These are phyloP conservation scores for Gorsachius magnificus DNA, from an alignment of 2,797 vertebrate species.

Conservation along the genomic window DNA sequence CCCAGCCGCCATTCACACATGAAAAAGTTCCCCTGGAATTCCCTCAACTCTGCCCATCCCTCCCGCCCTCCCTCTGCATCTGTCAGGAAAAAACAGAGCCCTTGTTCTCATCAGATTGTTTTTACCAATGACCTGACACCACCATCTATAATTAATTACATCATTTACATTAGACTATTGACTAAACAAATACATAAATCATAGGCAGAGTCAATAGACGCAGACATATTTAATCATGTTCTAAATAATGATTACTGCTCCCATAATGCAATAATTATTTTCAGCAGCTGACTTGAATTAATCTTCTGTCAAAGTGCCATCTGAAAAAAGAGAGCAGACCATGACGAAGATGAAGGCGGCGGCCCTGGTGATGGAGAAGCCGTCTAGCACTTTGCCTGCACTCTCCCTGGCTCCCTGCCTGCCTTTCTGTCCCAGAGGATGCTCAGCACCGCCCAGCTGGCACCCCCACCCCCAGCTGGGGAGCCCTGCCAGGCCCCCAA, in stretches of 20 bases:
- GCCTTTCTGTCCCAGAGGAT: not conserved
- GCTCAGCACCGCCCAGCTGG: fast-evolving
- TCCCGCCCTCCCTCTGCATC: constrained; percentile 77
- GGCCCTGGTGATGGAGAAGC: constrained; percentile 23
- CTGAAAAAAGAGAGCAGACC: constrained; percentile 67
- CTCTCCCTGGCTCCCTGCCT: not conserved
- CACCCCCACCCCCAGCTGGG: no score
- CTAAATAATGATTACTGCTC: constrained; percentile 97
- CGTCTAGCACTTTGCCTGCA: not conserved
- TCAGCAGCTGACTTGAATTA: constrained; percentile 94
- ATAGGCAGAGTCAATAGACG: constrained; percentile 93
- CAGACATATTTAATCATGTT: constrained; percentile 98
- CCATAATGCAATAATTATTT: constrained; percentile 96
- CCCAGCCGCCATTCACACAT: constrained; percentile 83
- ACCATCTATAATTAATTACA: constrained; percentile 99
- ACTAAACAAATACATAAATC: constrained; percentile 99
- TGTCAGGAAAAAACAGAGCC: constrained; percentile 86
- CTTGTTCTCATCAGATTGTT: constrained; percentile 88
- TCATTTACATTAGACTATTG: constrained; percentile 97
- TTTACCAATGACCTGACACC: constrained; percentile 93
- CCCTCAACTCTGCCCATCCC: constrained; percentile 81
- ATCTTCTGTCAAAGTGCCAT: constrained; percentile 88
- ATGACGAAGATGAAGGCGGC: constrained; percentile 56
- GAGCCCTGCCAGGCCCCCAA: not conserved
- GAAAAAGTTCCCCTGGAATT: constrained; percentile 90